phyloP scores from a whole-genome alignment of 2,797 vertebrate species.

The Thunnus albacares region DNA sequence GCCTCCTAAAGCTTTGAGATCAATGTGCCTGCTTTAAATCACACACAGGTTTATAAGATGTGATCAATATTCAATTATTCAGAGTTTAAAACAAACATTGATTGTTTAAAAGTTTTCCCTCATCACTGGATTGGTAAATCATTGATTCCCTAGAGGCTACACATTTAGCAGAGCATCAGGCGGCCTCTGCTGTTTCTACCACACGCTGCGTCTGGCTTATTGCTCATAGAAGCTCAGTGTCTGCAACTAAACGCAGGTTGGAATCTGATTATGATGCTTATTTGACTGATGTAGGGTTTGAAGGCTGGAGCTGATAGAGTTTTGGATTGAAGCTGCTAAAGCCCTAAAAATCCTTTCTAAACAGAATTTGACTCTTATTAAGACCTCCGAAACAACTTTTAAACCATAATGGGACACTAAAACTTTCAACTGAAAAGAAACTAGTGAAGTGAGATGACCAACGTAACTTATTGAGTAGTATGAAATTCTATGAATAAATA shows the following conservation, averaged over 20 bases:
- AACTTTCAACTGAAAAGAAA: background rate
- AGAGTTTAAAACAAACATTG: conserved; percentile 37
- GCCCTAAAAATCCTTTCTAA: background rate
- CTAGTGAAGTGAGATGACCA: background rate
- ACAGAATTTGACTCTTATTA: background rate
- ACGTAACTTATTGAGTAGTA: background rate
- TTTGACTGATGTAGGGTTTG: background rate
- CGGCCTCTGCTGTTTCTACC: conserved; percentile 42
- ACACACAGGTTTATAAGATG: conserved; percentile 28
- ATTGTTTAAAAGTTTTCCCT: conserved; percentile 24
- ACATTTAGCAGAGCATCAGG: conserved; percentile 5
- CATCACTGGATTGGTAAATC: conserved; percentile 25
- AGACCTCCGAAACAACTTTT: background rate
- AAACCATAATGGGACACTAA: background rate
- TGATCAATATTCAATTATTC: conserved; percentile 62
- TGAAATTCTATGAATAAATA: background rate
- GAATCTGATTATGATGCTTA: conserved; percentile 2
- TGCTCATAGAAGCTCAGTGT: conserved; percentile 13
- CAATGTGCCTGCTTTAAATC: conserved; percentile 23
- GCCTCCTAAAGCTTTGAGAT: conserved; percentile 18
- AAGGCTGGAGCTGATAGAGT: background rate
- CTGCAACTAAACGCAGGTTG: conserved; percentile 5
- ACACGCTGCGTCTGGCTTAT: conserved; percentile 18
- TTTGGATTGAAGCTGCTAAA: conserved; percentile 4
- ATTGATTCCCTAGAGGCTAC: conserved; percentile 32